Conservation (phyloP, 2,797 vertebrate species). For the Chaunax sp. region DNA sequence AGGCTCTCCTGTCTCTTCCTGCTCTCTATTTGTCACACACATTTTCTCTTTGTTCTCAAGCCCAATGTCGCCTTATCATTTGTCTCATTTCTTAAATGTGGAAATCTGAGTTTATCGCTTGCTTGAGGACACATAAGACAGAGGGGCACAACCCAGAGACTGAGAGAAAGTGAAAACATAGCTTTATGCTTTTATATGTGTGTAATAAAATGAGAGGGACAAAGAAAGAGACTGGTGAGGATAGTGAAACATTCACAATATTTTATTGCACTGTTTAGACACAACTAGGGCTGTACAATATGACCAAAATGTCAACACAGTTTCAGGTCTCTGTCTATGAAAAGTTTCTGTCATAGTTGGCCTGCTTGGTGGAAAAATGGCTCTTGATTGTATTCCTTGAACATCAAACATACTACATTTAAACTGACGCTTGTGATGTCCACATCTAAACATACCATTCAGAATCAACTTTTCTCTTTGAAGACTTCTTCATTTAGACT, state of each 20-base stretch:
- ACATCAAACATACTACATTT: too few relatives aligned
- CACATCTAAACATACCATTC: too few relatives aligned
- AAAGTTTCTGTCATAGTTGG: too few relatives aligned
- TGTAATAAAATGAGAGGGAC: neutral
- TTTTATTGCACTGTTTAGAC: neutral
- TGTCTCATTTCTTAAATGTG: slow-evolving; percentile 9
- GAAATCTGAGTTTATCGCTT: neutral
- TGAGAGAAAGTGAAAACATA: neutral
- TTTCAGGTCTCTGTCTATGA: too few relatives aligned
- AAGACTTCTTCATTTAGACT: too few relatives aligned
- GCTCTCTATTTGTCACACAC: slow-evolving; percentile 19
- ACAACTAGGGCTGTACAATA: too few relatives aligned
- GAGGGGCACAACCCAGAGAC: neutral
- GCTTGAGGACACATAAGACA: neutral
- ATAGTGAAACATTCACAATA: neutral
- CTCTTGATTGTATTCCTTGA: too few relatives aligned
- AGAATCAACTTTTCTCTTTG: too few relatives aligned
- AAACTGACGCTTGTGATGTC: too few relatives aligned
- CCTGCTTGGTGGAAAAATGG: too few relatives aligned
- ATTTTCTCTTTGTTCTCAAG: slow-evolving; percentile 5
- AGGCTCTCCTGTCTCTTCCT: slow-evolving; percentile 26
- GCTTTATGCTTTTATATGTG: neutral
- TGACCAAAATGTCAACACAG: too few relatives aligned
- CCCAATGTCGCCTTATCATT: slow-evolving; percentile 13
- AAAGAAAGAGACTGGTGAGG: neutral